These are phyloP conservation scores for Morpho achilles DNA, from an alignment of 2,888 invertebrate genomes.

Conservation along the genomic window DNA sequence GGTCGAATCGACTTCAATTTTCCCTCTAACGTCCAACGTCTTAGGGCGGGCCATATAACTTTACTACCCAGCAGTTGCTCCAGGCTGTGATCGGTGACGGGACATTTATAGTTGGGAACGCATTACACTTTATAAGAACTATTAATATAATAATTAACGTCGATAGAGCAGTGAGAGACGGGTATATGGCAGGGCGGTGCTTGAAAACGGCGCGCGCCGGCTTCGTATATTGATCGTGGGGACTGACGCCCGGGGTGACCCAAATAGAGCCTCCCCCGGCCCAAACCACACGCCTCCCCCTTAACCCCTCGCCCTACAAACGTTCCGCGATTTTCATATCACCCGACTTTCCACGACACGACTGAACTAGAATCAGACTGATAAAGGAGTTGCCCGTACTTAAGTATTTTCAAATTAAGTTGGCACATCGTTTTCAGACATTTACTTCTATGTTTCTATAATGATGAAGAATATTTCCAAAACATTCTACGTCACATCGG, in stretches of 20 bases:
- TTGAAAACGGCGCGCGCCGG: conserved; percentile 71
- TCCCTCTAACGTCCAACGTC: neutral
- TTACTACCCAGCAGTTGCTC: neutral
- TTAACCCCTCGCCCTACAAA: conserved; percentile 47
- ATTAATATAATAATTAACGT: conserved; percentile 72
- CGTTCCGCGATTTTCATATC: conserved; percentile 75
- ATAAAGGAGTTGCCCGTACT: conserved; percentile 57
- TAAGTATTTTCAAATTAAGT: too few species aligned
- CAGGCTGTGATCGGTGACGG: conserved; percentile 1
- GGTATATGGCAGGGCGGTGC: conserved; percentile 59
- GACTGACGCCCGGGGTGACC: conserved; percentile 79
- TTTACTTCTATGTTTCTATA: too few species aligned
- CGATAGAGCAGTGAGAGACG: conserved; percentile 65
- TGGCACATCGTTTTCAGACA: too few species aligned
- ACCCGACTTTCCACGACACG: conserved; percentile 55
- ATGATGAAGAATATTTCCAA: too few species aligned
- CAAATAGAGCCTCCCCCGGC: conserved; percentile 69
- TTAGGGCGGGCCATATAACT: neutral
- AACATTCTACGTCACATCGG: too few species aligned
- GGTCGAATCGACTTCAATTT: neutral
- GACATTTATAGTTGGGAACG: conserved; percentile 5
- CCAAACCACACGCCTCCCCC: conserved; percentile 40
- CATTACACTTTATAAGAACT: conserved; percentile 31
- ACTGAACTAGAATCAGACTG: too few species aligned
- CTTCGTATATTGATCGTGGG: conserved; percentile 69